Percentiles rank a stretch among this genome's conserved stretches.
phyloP scores from a whole-genome alignment of 1,140 invertebrate species.

The Cyrtorhinus lividipennis region DNA sequence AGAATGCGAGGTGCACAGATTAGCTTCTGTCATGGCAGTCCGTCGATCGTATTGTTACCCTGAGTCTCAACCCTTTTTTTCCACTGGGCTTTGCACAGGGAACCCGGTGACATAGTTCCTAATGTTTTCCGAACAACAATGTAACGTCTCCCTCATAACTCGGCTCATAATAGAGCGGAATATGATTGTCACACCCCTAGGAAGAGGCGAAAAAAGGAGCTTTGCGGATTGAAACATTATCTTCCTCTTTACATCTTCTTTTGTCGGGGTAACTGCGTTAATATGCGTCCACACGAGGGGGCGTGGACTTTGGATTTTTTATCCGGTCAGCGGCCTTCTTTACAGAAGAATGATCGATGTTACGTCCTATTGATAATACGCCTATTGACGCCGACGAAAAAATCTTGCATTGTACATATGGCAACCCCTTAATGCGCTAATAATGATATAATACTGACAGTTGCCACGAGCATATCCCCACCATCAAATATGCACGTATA shows the following conservation, averaged over 20 bases:
- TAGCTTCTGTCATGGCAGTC: not conserved
- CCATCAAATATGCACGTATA: not conserved
- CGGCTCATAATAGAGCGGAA: too few species aligned
- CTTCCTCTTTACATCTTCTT: not conserved
- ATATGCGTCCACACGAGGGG: not conserved
- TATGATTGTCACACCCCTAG: too few species aligned
- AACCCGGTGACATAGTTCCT: not conserved
- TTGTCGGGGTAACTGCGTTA: not conserved
- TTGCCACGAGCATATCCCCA: not conserved
- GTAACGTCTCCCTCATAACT: too few species aligned
- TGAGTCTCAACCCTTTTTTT: too few species aligned
- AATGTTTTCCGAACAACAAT: not conserved
- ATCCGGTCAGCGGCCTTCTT: too few species aligned
- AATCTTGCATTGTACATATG: too few species aligned
- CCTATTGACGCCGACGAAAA: not conserved
- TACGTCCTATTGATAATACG: not conserved
- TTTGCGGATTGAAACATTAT: not conserved
- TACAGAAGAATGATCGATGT: not conserved
- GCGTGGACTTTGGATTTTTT: not conserved
- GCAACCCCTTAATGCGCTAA: not conserved
- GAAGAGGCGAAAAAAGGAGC: too few species aligned
- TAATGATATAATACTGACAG: not conserved
- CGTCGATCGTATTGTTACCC: too few species aligned
- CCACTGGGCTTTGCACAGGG: not conserved
- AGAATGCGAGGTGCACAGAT: not conserved